A percentile compares a stretch with the other conserved stretches of the same genome.
Conservation (phyloP, 2,113 vertebrate species). For the Anser cygnoides region DNA sequence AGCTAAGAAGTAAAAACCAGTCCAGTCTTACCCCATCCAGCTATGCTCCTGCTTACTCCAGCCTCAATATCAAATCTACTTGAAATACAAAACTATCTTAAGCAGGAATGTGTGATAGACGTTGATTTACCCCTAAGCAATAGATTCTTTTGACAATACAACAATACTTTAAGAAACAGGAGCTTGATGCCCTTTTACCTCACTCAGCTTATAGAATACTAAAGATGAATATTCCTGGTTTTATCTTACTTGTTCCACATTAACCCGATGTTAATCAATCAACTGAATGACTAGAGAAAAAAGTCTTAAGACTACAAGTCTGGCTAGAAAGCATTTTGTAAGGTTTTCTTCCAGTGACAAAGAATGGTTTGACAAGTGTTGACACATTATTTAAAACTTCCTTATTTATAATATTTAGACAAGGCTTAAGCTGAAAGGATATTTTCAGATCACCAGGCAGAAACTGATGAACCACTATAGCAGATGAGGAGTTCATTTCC, state of each 20-base stretch:
- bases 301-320: no score
- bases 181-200: neutral
- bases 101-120: neutral
- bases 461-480: neutral
- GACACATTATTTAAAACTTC: neutral
- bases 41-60: neutral
- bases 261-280: neutral
- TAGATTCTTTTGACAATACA: neutral
- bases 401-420: rapidly evolving
- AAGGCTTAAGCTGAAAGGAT: neutral
- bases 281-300: neutral
- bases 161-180: no score
- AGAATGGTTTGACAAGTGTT: rapidly evolving
- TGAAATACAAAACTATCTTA: neutral
- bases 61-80: neutral
- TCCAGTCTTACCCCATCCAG: neutral
- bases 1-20: neutral
- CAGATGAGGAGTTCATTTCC: neutral
- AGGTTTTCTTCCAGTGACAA: neutral
- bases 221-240: neutral
- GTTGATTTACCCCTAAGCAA: neutral
- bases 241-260: neutral
- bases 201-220: neutral
- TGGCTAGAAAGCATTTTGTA: neutral
- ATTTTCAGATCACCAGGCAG: neutral